phyloP scores from a whole-genome alignment of 2,888 invertebrate genomes.

The Lithophane ornitopus region DNA sequence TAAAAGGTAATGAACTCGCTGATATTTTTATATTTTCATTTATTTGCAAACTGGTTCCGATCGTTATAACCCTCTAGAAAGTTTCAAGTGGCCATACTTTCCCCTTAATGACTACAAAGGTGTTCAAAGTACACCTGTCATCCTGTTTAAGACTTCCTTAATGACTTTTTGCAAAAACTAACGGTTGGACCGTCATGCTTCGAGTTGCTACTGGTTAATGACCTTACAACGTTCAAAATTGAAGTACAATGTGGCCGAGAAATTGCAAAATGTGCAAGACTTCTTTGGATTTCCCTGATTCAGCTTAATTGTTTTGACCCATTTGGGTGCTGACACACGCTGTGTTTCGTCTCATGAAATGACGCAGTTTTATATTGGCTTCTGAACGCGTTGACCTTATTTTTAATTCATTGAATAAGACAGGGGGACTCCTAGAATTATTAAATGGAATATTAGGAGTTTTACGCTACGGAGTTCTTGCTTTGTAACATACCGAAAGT shows the following conservation, averaged over 20 bases:
- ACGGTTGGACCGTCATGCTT: constrained; percentile 43
- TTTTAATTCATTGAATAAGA: constrained; percentile 37
- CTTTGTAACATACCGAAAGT: constrained; percentile 14
- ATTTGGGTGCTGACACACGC: constrained; percentile 26
- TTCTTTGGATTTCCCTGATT: constrained; percentile 20
- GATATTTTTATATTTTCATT: constrained; percentile 55
- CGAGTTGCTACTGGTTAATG: constrained; percentile 43
- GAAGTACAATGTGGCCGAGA: constrained; percentile 8
- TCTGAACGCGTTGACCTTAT: constrained; percentile 38
- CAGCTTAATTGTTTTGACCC: constrained; percentile 19
- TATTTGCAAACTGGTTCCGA: constrained; percentile 53
- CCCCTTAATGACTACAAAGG: constrained; percentile 67
- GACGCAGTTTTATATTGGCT: constrained; percentile 25
- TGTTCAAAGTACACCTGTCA: constrained; percentile 71
- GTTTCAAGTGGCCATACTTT: constrained; percentile 56
- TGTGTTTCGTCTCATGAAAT: constrained; percentile 21
- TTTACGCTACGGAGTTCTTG: not conserved
- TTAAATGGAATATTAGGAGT: constrained; percentile 19
- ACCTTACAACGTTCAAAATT: constrained; percentile 34
- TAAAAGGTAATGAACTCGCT: constrained; percentile 58
- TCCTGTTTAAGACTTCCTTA: constrained; percentile 68
- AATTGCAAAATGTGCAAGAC: constrained; percentile 12
- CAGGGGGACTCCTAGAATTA: constrained; percentile 23
- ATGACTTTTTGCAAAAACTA: constrained; percentile 61
- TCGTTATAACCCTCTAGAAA: constrained; percentile 46